Conservation (phyloP, 2,797 vertebrate genomes). For the Gallinago nigripennis region DNA sequence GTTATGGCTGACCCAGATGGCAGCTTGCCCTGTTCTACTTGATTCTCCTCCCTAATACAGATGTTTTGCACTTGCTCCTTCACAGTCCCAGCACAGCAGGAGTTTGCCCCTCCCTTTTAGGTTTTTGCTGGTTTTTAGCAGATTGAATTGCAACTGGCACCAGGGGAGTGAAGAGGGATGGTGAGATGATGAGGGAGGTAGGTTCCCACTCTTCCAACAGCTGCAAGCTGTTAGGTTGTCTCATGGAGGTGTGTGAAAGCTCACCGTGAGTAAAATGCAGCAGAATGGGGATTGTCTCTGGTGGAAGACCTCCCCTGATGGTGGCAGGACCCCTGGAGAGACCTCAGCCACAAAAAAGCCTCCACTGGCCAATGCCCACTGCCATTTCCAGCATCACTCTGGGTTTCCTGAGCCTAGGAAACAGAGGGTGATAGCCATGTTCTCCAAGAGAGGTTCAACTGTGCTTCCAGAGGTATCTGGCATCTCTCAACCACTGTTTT, state of each 20-base stretch:
- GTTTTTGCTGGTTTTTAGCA: background rate
- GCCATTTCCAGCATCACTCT: background rate
- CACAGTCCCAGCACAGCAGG: background rate
- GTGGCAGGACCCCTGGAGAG: background rate
- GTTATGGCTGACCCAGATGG: background rate
- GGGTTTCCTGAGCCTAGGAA: background rate
- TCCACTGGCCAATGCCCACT: background rate
- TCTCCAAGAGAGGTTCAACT: background rate
- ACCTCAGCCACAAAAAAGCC: background rate
- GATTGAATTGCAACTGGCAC: background rate
- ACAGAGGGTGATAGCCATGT: background rate
- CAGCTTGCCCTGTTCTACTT: background rate
- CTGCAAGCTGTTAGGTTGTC: background rate
- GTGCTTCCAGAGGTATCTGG: background rate
- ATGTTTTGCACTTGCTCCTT: fast-evolving
- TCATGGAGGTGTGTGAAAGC: background rate
- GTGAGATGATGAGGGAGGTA: background rate
- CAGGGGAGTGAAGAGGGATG: background rate
- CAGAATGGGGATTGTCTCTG: background rate
- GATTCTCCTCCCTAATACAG: fast-evolving
- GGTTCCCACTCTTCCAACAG: background rate
- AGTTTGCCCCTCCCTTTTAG: background rate
- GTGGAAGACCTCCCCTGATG: background rate
- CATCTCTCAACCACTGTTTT: background rate
- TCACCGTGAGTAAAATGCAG: background rate